phyloP scores from a whole-genome alignment of 2,888 invertebrate species.

The Timema podura region DNA sequence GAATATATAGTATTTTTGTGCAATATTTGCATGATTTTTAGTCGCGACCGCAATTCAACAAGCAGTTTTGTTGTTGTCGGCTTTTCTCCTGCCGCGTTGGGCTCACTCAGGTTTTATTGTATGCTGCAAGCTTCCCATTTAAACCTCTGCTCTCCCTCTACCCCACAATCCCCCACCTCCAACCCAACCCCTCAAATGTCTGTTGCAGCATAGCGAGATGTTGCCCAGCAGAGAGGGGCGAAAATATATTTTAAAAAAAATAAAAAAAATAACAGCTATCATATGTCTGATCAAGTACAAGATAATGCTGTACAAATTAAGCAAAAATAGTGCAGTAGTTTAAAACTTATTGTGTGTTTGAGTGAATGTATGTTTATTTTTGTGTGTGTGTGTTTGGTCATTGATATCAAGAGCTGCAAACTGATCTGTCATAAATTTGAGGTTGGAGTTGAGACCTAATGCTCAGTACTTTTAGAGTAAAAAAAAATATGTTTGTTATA shows the following conservation, averaged over 20 bases:
- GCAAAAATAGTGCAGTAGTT: conserved; percentile 28
- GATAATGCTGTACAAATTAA: conserved; percentile 33
- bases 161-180: background rate
- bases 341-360: conserved; percentile 19
- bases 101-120: conserved; percentile 23
- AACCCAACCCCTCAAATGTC: background rate
- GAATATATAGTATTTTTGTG: conserved; percentile 12
- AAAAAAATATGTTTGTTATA: too few relatives aligned
- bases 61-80: conserved; percentile 1
- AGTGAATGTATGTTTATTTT: conserved; percentile 23
- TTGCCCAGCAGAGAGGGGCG: background rate
- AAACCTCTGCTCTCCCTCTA: conserved; percentile 25
- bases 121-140: conserved; percentile 26
- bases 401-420: too few relatives aligned
- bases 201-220: background rate
- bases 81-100: conserved; percentile 18
- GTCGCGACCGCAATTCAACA: conserved; percentile 12
- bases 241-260: conserved; percentile 16
- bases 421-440: too few relatives aligned
- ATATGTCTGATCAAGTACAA: conserved; percentile 32
- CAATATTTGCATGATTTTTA: conserved; percentile 4
- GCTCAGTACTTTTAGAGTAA: too few relatives aligned
- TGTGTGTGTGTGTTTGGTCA: conserved; percentile 25
- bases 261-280: conserved; percentile 20
- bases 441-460: too few relatives aligned